phyloP scores from a whole-genome alignment of 2,797 vertebrate genomes.

The Sebastes nivosus region DNA sequence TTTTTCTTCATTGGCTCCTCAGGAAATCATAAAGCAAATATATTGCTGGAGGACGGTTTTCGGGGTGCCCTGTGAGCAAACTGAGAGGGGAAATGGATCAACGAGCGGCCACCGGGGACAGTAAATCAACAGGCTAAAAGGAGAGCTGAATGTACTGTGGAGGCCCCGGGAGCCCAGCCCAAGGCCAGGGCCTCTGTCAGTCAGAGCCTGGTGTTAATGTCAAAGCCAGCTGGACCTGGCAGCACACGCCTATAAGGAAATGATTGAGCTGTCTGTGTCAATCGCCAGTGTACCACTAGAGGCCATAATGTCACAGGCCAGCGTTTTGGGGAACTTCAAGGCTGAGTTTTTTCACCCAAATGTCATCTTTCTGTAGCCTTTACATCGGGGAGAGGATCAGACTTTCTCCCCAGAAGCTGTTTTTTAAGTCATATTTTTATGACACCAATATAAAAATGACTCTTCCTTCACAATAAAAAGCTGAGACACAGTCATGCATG shows the following conservation, averaged over 20 bases:
- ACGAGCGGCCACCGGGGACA: slow-evolving; percentile 81
- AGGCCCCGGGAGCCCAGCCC: slow-evolving; percentile 81
- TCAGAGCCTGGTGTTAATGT: slow-evolving; percentile 83
- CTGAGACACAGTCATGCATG: slow-evolving; percentile 1
- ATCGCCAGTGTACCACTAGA: slow-evolving; percentile 85
- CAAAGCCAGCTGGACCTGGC: slow-evolving; percentile 86
- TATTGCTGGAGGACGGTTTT: slow-evolving; percentile 86
- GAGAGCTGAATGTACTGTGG: slow-evolving; percentile 86
- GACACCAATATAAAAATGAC: slow-evolving; percentile 44
- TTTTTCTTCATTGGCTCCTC: slow-evolving; percentile 85
- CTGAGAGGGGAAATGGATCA: slow-evolving; percentile 88
- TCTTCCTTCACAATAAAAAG: slow-evolving; percentile 34
- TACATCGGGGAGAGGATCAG: slow-evolving; percentile 36
- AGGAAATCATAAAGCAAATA: slow-evolving; percentile 93
- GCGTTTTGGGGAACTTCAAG: slow-evolving; percentile 58
- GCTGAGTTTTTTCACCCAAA: slow-evolving; percentile 32
- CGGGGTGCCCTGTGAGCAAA: slow-evolving; percentile 87
- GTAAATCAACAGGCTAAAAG: slow-evolving; percentile 90
- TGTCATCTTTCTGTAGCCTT: slow-evolving; percentile 40
- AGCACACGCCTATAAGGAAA: slow-evolving; percentile 80
- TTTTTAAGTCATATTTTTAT: slow-evolving; percentile 43
- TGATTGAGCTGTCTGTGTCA: slow-evolving; percentile 88
- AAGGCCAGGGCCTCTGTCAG: slow-evolving; percentile 89
- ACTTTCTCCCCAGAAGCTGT: slow-evolving; percentile 43
- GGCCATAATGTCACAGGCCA: slow-evolving; percentile 85